phyloP scores from a whole-genome alignment of 2,888 invertebrate species.

The Anoplius nigerrimus region DNA sequence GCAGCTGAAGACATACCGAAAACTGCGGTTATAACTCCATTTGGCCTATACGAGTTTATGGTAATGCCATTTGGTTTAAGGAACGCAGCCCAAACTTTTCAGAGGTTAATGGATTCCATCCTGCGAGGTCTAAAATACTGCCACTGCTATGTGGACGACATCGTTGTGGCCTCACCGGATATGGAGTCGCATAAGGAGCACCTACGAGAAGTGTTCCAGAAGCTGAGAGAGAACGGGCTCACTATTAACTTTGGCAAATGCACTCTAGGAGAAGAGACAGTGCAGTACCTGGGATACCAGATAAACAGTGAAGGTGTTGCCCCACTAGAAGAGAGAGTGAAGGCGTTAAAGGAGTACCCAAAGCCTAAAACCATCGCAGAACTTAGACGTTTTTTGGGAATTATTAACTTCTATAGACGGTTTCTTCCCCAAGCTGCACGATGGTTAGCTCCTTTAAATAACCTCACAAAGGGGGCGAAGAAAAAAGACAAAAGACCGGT shows the following conservation, averaged over 20 bases:
- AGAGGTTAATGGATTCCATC: slow-evolving; percentile 2
- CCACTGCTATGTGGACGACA: neutral
- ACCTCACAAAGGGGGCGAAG: no score
- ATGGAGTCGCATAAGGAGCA: neutral
- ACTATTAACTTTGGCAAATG: no score
- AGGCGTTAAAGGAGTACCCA: neutral
- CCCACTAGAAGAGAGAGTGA: neutral
- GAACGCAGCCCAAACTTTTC: slow-evolving; percentile 11
- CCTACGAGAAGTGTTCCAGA: slow-evolving; percentile 1
- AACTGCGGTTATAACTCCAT: no score
- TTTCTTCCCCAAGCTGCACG: no score
- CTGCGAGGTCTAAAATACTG: neutral
- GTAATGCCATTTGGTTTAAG: no score
- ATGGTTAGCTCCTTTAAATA: no score
- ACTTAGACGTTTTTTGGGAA: neutral
- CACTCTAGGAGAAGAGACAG: no score
- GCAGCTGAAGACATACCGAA: no score
- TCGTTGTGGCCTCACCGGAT: no score
- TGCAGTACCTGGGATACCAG: no score
- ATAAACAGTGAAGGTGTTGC: neutral
- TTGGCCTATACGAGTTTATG: no score
- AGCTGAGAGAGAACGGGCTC: no score
- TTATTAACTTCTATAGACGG: neutral
- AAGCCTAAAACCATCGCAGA: neutral
- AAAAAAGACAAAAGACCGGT: neutral